Percentiles rank a stretch among this genome's conserved stretches.
phyloP scores from a whole-genome alignment of 1,140 invertebrate genomes.

The Trichoplusia ni region DNA sequence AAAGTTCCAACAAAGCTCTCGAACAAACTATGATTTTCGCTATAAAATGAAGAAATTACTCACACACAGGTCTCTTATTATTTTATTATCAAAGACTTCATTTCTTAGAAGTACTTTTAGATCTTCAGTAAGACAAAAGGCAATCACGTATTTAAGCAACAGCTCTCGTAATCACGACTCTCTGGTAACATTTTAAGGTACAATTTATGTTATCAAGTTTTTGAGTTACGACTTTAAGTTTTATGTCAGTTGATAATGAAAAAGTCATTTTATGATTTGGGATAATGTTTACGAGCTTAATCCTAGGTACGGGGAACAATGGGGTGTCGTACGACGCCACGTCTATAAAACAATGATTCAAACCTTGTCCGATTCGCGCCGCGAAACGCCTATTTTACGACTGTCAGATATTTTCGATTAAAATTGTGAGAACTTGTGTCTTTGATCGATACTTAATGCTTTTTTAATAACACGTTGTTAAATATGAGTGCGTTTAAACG shows the following conservation, averaged over 20 bases:
- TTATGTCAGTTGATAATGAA: conserved; percentile 7
- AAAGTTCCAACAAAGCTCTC: conserved; percentile 2
- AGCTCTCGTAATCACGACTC: not conserved
- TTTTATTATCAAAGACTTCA: not conserved
- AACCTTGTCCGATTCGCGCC: not conserved
- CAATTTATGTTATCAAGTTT: not conserved
- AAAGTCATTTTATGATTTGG: conserved; percentile 26
- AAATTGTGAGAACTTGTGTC: not conserved
- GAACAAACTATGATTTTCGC: conserved; percentile 14
- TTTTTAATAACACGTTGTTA: too few species aligned
- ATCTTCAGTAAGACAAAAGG: conserved; percentile 9
- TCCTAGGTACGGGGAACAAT: conserved; percentile 12
- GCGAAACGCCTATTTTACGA: conserved; percentile 9
- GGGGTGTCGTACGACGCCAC: not conserved
- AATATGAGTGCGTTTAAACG: too few species aligned
- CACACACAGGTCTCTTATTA: conserved; percentile 13
- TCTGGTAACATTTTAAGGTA: not conserved
- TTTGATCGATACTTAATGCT: too few species aligned
- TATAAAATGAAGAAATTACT: conserved; percentile 23
- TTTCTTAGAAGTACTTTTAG: conserved; percentile 16
- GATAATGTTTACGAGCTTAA: not conserved
- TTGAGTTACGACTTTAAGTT: not conserved
- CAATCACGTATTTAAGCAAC: not conserved
- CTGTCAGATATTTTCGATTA: not conserved
- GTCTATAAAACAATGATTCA: conserved; percentile 12